Percentiles rank a stretch among this genome's conserved stretches.
Evolutionary conservation across 2,113 vertebrate species (phyloP).

Genomic region (Lasiurus borealis): DNA sequence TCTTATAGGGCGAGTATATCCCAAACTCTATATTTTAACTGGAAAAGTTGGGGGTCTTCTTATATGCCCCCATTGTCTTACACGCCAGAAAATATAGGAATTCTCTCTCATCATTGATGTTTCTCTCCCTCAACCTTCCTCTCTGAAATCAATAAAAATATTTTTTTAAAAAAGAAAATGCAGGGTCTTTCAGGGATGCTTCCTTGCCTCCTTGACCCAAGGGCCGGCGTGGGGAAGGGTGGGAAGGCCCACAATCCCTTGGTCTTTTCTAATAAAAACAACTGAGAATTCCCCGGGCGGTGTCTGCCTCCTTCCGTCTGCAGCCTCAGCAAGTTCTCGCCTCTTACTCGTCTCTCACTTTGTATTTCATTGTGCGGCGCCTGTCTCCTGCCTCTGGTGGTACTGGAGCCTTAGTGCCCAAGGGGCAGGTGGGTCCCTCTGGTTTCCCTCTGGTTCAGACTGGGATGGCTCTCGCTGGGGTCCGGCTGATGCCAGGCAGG

Average conservation of each 20-base stretch:
- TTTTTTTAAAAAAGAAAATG: not conserved
- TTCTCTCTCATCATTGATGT: no score
- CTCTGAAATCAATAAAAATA: no score
- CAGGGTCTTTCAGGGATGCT: not conserved
- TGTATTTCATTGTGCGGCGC: not conserved
- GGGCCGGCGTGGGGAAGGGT: fast-evolving
- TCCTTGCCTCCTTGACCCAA: not conserved
- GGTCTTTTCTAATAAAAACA: not conserved
- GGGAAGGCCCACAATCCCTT: not conserved
- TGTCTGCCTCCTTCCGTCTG: not conserved
- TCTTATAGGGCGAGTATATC: no score
- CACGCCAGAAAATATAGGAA: no score
- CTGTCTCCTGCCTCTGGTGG: not conserved
- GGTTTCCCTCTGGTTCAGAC: slow-evolving; percentile 67
- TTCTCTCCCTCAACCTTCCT: no score
- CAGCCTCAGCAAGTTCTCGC: not conserved
- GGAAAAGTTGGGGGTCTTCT: no score
- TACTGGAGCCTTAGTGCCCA: not conserved
- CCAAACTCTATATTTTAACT: no score
- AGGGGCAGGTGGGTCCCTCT: not conserved
- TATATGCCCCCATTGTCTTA: no score
- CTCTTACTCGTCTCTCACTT: not conserved
- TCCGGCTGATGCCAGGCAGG: slow-evolving; percentile 52
- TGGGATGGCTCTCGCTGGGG: slow-evolving; percentile 65
- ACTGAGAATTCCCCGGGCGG: not conserved